Percentiles rank a stretch among this genome's conserved stretches.
Evolutionary conservation across 2,113 vertebrate species (phyloP).

Genomic region (Chaetura pelagica): DNA sequence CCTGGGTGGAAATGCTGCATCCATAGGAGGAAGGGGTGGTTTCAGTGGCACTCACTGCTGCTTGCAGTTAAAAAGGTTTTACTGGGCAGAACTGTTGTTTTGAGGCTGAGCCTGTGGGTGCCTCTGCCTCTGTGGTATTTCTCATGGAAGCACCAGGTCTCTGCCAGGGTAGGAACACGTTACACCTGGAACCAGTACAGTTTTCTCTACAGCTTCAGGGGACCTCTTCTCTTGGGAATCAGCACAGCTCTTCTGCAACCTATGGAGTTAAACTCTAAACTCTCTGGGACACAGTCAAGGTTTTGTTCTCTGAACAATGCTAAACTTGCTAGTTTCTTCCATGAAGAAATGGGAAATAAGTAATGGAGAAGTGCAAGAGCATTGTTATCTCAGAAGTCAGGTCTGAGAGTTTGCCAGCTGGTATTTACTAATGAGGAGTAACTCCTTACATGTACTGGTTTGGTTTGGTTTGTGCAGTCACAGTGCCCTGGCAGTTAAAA

Average conservation of each 20-base stretch:
- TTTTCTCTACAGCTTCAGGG: not conserved
- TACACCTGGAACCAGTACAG: fast-evolving
- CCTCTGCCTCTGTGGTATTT: not conserved
- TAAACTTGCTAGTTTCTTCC: not conserved
- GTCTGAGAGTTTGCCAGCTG: not conserved
- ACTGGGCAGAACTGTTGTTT: not conserved
- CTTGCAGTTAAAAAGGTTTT: not conserved
- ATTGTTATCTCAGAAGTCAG: not conserved
- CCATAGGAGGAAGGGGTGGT: not conserved
- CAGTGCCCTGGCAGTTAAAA: not conserved
- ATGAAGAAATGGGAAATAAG: not conserved
- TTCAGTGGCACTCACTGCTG: not conserved
- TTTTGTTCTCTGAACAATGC: not conserved
- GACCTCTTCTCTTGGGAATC: not conserved
- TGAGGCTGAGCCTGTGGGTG: not conserved
- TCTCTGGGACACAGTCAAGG: not conserved
- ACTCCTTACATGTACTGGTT: not conserved
- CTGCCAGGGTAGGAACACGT: not conserved
- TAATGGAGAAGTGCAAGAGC: not conserved
- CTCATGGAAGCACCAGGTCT: not conserved
- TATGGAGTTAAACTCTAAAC: not conserved
- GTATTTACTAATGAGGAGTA: constrained; percentile 2
- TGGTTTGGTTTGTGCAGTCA: not conserved
- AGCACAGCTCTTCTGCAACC: not conserved
- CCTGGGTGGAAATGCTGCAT: not conserved